These are phyloP conservation scores for Pteria penguin DNA, from an alignment of 2,888 invertebrate species.

Conservation along the genomic window DNA sequence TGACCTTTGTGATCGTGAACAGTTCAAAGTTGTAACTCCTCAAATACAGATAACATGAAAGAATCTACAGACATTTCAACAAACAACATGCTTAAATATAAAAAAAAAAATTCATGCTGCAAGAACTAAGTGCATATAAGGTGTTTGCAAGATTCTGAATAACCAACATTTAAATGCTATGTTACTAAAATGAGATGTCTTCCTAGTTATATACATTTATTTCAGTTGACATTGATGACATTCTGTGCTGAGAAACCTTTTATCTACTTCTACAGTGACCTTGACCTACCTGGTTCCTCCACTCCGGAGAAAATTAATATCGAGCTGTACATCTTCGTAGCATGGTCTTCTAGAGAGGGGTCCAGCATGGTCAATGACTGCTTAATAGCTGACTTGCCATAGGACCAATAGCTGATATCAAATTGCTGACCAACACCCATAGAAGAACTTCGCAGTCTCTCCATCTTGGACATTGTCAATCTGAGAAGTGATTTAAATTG, in stretches of 20 bases:
- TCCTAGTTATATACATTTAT: too few relatives aligned
- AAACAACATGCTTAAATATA: not conserved
- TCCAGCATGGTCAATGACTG: conserved; percentile 93
- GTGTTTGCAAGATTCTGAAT: too few relatives aligned
- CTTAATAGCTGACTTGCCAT: conserved; percentile 88
- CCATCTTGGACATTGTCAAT: conserved; percentile 73
- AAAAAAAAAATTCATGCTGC: not conserved
- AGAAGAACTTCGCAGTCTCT: conserved; percentile 65
- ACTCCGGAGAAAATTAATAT: conserved; percentile 88
- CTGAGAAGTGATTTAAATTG: conserved; percentile 61
- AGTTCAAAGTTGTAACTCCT: too few relatives aligned
- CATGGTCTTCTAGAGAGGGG: conserved; percentile 89
- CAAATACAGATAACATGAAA: too few relatives aligned
- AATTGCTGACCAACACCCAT: conserved; percentile 86
- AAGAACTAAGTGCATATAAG: too few relatives aligned
- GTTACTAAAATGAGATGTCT: not conserved
- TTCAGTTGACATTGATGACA: too few relatives aligned
- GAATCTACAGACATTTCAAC: too few relatives aligned
- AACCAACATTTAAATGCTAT: not conserved
- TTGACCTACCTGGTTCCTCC: conserved; percentile 73
- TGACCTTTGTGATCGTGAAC: too few relatives aligned
- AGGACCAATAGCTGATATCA: conserved; percentile 89
- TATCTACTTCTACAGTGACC: too few relatives aligned
- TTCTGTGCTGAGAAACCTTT: too few relatives aligned
- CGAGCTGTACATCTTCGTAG: conserved; percentile 92